phyloP scores from a whole-genome alignment of 37 sponge, comb jelly and placozoan species.

The Amphimedon queenslandica region DNA sequence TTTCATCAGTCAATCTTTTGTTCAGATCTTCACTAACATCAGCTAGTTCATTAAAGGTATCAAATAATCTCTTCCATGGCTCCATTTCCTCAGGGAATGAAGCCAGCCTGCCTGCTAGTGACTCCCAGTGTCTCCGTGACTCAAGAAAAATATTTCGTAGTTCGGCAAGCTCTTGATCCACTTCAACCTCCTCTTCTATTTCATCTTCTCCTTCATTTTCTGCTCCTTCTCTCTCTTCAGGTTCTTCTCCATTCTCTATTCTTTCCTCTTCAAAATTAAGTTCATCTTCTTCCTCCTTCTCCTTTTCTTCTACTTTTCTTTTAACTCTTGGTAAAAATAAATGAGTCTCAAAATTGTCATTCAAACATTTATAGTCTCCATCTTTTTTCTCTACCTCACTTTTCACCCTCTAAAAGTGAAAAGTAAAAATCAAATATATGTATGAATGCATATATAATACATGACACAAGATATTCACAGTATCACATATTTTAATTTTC shows the following conservation, averaged over 20 bases:
- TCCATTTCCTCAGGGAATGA: neutral
- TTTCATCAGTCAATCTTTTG: no score
- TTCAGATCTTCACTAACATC: conserved; percentile 12
- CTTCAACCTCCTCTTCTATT: neutral
- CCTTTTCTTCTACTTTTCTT: neutral
- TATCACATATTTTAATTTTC: no score
- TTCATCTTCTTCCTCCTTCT: neutral
- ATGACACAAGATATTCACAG: no score
- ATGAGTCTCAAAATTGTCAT: neutral
- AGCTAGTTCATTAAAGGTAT: conserved; percentile 19
- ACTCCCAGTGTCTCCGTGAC: neutral
- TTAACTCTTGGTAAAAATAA: neutral
- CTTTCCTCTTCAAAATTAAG: neutral
- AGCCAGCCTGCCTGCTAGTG: neutral
- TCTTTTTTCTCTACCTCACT: conserved; percentile 8
- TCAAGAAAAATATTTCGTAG: neutral
- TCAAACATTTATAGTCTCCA: neutral
- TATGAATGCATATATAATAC: no score
- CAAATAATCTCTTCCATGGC: conserved; percentile 36
- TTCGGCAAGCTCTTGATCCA: neutral
- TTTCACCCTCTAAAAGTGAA: neutral
- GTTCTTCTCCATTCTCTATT: conserved; percentile 14
- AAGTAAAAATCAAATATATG: no score
- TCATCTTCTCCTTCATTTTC: neutral
- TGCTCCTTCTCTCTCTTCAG: neutral